Base-by-base conservation (phyloP, 2,113 vertebrate species). In the Phyllopteryx taeniolatus region DNA sequence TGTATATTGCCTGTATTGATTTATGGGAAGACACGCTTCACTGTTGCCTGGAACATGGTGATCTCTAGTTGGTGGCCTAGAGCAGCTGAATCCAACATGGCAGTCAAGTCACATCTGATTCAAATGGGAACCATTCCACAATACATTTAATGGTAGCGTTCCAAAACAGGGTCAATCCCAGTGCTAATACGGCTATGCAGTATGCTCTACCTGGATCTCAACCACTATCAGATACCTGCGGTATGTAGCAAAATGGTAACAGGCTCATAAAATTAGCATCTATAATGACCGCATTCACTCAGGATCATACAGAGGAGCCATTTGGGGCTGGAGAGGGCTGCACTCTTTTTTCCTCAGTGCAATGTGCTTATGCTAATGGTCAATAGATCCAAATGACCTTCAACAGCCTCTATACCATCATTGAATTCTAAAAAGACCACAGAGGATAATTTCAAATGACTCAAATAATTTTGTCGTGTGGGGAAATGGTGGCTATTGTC, bases 351-450 rank as follows among this genome's bases (percentile, higher is more conserved):
- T 79, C 65, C 69, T 75, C 72, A 83, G 72, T 80, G 82, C 68
- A 77, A 77, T 56, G 70, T 77, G 74, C 83, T 82, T 87, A 88
- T 84, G 85, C 72, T 87, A 90, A 90, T 89, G 63, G 72, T 1
- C 65, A 75, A 80, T 72, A 79, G 72, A 85, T 86, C 80, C 73
- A 78, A 83, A 85, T 87, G 84, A 87, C 86, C 87, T 89, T 89
- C 83, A 86, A 70, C 74, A 70, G 79, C 83, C 73, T 83, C 75
- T 76, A 74, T 53, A 85, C 75, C 63, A 85, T 84, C 78, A 83
- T 78, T 87, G 79, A 84, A 84, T 88, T 91, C 74, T 85, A 75
- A 84, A 88, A 88, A 82, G 79, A 80, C 81, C 78, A 84, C 70
- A 81, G 78, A 68, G 77, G 83, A 86, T 79, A 46, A 85, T 83